Base-by-base conservation (phyloP, 1,140 invertebrate species). In the Pseudomyrmex dendroicus region DNA sequence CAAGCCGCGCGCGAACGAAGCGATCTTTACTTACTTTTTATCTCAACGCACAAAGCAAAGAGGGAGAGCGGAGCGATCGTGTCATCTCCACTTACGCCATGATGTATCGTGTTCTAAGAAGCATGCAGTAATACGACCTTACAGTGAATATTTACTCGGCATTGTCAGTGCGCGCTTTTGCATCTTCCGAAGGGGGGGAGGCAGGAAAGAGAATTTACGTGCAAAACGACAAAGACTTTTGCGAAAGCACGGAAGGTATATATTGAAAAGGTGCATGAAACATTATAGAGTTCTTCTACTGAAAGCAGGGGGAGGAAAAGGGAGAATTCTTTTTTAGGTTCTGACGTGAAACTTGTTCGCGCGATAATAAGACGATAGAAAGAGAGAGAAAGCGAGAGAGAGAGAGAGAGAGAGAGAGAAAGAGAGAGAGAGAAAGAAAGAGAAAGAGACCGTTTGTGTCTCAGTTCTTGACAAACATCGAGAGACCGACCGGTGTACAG, bases 111-210 rank as follows among this genome's bases (percentile, higher is more conserved):
- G 20, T 56, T 9, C 10, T 77, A 66, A 35, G 35, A 35, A 22
- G n/a, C 86, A 84, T 87, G 86, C 86, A 66, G 15, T 56, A 35
- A 57, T 73, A 57, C 68, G 20, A 73, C 48, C 46, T 78, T 80
- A 87, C 63, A 12, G 85, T 84, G 85, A 83, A 87, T 87, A 87
- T 87, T 87, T 86, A 87, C 63, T 87, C 85, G 85, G 44, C 73
- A 86, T 78, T 84, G 73, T 70, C 50, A 86, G 85, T 87, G 86
- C 73, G 63, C 57, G 56, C 59, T 48, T 76, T 80, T 59, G 64
- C 57, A 63, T 78, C 54, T 48, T 83, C 52, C 35, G 68, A 25
- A 74, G 73, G 35, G 0, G 5, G 35, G 35, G 35, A 35, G 35
- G 35, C 35, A 7, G 35, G 35, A 35, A 73, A 59, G 50, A 82